Evolutionary conservation across 2,888 invertebrate genomes (phyloP).

Genomic region (Sceliomorpha sp.): DNA sequence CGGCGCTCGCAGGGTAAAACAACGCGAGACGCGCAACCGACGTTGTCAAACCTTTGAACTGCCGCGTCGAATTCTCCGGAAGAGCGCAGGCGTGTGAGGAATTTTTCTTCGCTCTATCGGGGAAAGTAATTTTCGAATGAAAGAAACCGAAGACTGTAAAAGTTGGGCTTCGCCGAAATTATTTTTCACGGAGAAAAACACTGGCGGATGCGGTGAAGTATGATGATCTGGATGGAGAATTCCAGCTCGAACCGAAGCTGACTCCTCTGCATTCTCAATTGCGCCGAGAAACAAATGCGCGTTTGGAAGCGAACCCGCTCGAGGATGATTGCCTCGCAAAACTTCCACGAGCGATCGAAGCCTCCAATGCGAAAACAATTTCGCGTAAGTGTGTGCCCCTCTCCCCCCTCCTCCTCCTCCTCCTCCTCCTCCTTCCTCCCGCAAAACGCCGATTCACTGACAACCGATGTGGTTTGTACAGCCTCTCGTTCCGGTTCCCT

Average conservation of each 20-base stretch:
- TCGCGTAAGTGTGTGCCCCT: slow-evolving; percentile 19
- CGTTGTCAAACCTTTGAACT: too few species aligned
- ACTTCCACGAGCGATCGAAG: slow-evolving; percentile 41
- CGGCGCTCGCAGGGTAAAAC: too few species aligned
- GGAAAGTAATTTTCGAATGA: slow-evolving; percentile 5
- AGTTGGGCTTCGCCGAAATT: background rate
- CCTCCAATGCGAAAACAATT: slow-evolving; percentile 47
- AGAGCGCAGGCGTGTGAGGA: too few species aligned
- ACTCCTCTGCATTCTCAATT: slow-evolving; percentile 38
- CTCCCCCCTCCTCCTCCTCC: too few species aligned
- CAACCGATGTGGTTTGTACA: background rate
- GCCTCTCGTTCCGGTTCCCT: too few species aligned
- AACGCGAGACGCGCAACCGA: too few species aligned
- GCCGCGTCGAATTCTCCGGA: slow-evolving; percentile 33
- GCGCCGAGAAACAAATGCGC: slow-evolving; percentile 39
- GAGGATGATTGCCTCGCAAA: slow-evolving; percentile 39
- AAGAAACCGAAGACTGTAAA: slow-evolving; percentile 24
- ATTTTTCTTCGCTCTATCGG: background rate
- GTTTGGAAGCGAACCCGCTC: slow-evolving; percentile 33
- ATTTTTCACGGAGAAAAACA: slow-evolving; percentile 15
- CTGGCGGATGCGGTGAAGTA: slow-evolving; percentile 23
- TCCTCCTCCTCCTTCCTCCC: too few species aligned
- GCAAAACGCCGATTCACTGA: slow-evolving; percentile 1
- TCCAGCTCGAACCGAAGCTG: slow-evolving; percentile 32
- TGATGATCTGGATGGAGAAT: slow-evolving; percentile 16